Evolutionary conservation across 1,140 invertebrate genomes (phyloP).

Genomic region (Palaemon carinicauda): DNA sequence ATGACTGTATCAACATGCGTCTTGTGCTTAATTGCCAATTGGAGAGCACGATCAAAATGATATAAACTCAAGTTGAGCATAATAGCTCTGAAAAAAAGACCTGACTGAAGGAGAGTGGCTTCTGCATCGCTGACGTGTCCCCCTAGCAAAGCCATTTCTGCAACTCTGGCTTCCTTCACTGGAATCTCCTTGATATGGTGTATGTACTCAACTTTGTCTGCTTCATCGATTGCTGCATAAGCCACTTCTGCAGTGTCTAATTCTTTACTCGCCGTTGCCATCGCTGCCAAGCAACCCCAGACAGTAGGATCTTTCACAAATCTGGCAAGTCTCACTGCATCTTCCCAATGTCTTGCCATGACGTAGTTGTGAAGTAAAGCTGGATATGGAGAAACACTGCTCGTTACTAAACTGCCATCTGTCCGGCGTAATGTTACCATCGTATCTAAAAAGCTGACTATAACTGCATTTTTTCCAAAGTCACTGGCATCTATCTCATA

Average conservation of each 20-base stretch:
- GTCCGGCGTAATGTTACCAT: slow-evolving; percentile 77
- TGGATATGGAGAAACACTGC: slow-evolving; percentile 74
- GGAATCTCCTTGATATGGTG: slow-evolving; percentile 79
- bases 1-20: slow-evolving; percentile 81
- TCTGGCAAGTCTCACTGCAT: slow-evolving; percentile 80
- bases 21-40: slow-evolving; percentile 83
- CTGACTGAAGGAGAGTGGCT: slow-evolving; percentile 80
- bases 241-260: slow-evolving; percentile 88
- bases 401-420: slow-evolving; percentile 75
- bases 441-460: slow-evolving; percentile 81
- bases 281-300: slow-evolving; percentile 89
- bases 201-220: slow-evolving; percentile 91
- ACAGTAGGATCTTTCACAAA: slow-evolving; percentile 82
- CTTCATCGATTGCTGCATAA: slow-evolving; percentile 89
- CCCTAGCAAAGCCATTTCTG: slow-evolving; percentile 82
- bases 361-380: slow-evolving; percentile 74
- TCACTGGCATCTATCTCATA: slow-evolving; percentile 77
- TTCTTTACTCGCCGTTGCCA: slow-evolving; percentile 81
- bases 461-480: slow-evolving; percentile 80
- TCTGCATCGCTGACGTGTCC: slow-evolving; percentile 84
- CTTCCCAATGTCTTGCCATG: slow-evolving; percentile 74
- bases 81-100: slow-evolving; percentile 79
- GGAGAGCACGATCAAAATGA: slow-evolving; percentile 88
- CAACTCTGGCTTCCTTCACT: slow-evolving; percentile 73
- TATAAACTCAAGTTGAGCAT: slow-evolving; percentile 82